Evolutionary conservation across 2,888 invertebrate genomes (phyloP).

Genomic region (Ophioninae sp.): DNA sequence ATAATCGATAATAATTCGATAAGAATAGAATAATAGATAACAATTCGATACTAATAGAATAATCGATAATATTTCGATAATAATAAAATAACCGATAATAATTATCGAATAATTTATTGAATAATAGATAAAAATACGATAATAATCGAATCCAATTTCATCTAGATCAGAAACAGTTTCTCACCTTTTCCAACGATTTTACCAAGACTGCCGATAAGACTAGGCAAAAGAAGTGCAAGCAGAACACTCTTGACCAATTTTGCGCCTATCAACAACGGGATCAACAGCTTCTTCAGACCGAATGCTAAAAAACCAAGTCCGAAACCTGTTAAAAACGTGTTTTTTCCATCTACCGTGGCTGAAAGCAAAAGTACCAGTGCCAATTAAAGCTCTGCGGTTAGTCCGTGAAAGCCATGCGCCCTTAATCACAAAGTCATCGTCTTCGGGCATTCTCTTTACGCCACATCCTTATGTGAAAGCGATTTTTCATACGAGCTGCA

Average conservation of each 20-base stretch:
- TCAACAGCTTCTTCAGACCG: slow-evolving; percentile 91
- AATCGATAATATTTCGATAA: too few relatives aligned
- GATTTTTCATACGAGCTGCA: slow-evolving; percentile 26
- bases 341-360: slow-evolving; percentile 82
- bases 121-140: too few relatives aligned
- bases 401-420: slow-evolving; percentile 77
- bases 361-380: slow-evolving; percentile 77
- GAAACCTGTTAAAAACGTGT: slow-evolving; percentile 85
- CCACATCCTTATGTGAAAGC: slow-evolving; percentile 35
- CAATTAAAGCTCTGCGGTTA: slow-evolving; percentile 79
- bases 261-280: slow-evolving; percentile 91
- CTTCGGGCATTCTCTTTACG: slow-evolving; percentile 30
- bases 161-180: not conserved
- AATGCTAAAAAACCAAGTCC: slow-evolving; percentile 88
- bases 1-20: too few relatives aligned
- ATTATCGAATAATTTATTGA: too few relatives aligned
- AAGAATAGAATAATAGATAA: too few relatives aligned
- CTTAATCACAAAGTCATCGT: slow-evolving; percentile 12
- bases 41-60: too few relatives aligned
- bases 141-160: too few relatives aligned
- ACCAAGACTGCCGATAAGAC: slow-evolving; percentile 91
- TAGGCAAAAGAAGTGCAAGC: slow-evolving; percentile 92
- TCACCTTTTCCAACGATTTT: slow-evolving; percentile 92
- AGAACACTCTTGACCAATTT: slow-evolving; percentile 92
- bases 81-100: too few relatives aligned